These are phyloP conservation scores for Eupithecia insigniata DNA, from an alignment of 2,888 invertebrate genomes.

Conservation along the genomic window DNA sequence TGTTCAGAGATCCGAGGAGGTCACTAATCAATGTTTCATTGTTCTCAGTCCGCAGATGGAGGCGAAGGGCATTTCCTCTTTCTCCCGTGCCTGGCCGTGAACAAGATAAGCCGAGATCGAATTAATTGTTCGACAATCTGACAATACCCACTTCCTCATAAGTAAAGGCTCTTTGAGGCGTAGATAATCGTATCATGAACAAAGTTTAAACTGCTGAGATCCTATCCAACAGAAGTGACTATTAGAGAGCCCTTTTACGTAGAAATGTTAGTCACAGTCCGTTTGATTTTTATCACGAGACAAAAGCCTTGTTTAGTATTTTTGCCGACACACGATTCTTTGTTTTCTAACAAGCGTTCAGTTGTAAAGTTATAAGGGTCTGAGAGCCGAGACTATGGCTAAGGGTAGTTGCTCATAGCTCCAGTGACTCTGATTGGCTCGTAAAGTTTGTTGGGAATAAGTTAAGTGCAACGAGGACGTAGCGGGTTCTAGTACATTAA, in stretches of 20 bases:
- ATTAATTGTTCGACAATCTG: slow-evolving; percentile 48
- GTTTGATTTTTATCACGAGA: slow-evolving; percentile 27
- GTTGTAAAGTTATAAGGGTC: slow-evolving; percentile 20
- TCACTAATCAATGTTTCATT: slow-evolving; percentile 72
- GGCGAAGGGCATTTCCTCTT: slow-evolving; percentile 77
- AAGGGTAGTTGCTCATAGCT: slow-evolving; percentile 28
- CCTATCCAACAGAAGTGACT: slow-evolving; percentile 35
- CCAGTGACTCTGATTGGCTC: slow-evolving; percentile 34
- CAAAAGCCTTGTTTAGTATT: slow-evolving; percentile 22
- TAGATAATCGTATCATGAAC: slow-evolving; percentile 31
- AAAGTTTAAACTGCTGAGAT: slow-evolving; percentile 32
- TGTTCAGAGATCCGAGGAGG: slow-evolving; percentile 72
- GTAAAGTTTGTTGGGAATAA: slow-evolving; percentile 37
- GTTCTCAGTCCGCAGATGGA: slow-evolving; percentile 69
- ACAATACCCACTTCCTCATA: slow-evolving; percentile 46
- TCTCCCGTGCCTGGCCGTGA: slow-evolving; percentile 65
- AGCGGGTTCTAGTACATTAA: slow-evolving; percentile 46
- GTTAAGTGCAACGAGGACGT: slow-evolving; percentile 35
- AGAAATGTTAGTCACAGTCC: slow-evolving; percentile 31
- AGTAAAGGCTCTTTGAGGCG: slow-evolving; percentile 42
- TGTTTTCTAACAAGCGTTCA: slow-evolving; percentile 18
- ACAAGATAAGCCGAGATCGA: slow-evolving; percentile 56
- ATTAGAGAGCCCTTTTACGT: slow-evolving; percentile 38
- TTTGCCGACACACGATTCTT: slow-evolving; percentile 22
- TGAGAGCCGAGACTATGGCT: background rate